phyloP scores from a whole-genome alignment of 2,797 vertebrate species.

The Limnodromus scolopaceus region DNA sequence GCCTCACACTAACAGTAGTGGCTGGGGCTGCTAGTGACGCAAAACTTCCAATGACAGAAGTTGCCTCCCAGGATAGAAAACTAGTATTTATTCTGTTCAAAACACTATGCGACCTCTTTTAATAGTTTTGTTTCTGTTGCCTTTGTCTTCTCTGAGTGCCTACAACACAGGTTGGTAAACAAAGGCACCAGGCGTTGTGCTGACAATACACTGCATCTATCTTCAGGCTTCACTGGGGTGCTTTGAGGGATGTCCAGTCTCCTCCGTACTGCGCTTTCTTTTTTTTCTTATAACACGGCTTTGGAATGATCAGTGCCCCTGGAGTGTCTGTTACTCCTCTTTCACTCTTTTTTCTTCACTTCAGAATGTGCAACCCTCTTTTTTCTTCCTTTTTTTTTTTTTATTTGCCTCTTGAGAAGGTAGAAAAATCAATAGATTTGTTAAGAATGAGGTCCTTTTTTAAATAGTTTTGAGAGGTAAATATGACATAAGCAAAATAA shows the following conservation, averaged over 20 bases:
- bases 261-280: fast-evolving
- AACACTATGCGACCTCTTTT: not conserved
- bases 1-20: not conserved
- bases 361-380: not conserved
- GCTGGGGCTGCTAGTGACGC: not conserved
- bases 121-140: not conserved
- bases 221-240: not conserved
- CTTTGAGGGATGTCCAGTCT: not conserved
- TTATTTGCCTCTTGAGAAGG: not conserved
- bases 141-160: not conserved
- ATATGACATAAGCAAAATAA: not conserved
- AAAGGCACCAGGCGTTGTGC: not conserved
- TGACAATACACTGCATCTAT: not conserved
- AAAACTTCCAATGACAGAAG: not conserved
- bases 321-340: not conserved
- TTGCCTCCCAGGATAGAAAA: not conserved
- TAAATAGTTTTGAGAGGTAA: not conserved
- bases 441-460: not conserved
- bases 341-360: not conserved
- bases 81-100: not conserved
- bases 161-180: not conserved
- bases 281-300: not conserved
- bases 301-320: not conserved
- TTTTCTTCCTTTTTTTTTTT: not conserved
- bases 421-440: not conserved